These are phyloP conservation scores for Eupeodes latifasciatus DNA, from an alignment of 2,888 invertebrate genomes.

Conservation along the genomic window DNA sequence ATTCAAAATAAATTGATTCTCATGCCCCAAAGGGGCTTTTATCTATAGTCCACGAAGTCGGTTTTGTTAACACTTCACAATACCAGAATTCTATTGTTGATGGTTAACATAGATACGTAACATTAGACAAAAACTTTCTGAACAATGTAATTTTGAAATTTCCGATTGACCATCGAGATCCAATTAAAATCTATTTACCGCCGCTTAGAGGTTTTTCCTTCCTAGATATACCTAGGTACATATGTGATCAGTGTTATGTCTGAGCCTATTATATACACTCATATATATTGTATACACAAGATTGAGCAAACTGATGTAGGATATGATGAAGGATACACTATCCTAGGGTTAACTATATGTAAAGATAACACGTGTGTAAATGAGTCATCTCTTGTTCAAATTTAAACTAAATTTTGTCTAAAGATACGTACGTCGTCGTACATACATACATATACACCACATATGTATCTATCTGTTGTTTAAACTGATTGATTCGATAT, in stretches of 20 bases:
- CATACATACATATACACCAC: too few species aligned
- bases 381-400: neutral
- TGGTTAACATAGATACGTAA: conserved; percentile 28
- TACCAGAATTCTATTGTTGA: conserved; percentile 24
- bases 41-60: neutral
- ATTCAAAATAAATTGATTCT: conserved; percentile 58
- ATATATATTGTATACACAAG: neutral
- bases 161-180: conserved; percentile 51
- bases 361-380: neutral
- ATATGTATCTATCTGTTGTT: conserved; percentile 5
- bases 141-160: conserved; percentile 57
- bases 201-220: conserved; percentile 31
- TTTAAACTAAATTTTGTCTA: conserved; percentile 31
- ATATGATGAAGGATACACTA: too few species aligned
- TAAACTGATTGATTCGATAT: conserved; percentile 29
- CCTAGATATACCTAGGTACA: neutral
- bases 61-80: conserved; percentile 10
- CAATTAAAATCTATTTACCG: conserved; percentile 64
- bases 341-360: neutral
- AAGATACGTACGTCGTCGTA: neutral
- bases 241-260: neutral
- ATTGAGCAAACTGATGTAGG: too few species aligned
- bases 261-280: neutral
- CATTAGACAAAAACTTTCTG: conserved; percentile 35
- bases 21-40: neutral